Conservation (phyloP, 2,888 invertebrate species). For the Pristionchus entomophagus region DNA sequence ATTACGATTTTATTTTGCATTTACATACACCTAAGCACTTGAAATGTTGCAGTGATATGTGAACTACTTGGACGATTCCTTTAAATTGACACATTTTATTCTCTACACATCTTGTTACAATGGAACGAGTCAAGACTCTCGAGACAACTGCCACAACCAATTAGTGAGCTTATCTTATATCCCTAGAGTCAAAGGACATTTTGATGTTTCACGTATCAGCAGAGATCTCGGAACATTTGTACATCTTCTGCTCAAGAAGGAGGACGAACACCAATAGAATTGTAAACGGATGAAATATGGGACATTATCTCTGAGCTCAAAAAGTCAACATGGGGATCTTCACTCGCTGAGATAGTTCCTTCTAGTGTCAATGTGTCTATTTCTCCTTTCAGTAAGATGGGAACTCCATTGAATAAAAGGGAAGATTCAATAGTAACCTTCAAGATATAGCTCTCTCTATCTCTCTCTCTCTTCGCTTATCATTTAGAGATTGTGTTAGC, state of each 20-base stretch:
- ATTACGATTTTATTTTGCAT: no score
- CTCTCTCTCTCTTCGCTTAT: neutral
- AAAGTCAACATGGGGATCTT: neutral
- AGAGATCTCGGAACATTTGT: neutral
- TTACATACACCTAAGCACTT: no score
- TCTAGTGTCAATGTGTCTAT: neutral
- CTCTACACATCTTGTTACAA: neutral
- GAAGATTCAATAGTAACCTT: neutral
- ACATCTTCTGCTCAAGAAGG: neutral
- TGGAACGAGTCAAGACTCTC: neutral
- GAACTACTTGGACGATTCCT: no score
- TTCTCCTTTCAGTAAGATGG: neutral
- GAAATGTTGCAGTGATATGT: no score
- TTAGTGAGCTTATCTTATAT: no score
- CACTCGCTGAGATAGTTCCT: neutral
- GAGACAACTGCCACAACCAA: neutral
- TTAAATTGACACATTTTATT: no score
- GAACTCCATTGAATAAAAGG: neutral
- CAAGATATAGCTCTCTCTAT: neutral
- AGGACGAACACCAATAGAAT: neutral
- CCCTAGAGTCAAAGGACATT: neutral
- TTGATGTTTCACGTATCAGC: neutral
- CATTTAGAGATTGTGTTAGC: neutral
- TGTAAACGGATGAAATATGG: neutral
- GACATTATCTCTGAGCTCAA: neutral